Evolutionary conservation across 2,797 vertebrate genomes (phyloP).

Genomic region (Pangasius krempfi): DNA sequence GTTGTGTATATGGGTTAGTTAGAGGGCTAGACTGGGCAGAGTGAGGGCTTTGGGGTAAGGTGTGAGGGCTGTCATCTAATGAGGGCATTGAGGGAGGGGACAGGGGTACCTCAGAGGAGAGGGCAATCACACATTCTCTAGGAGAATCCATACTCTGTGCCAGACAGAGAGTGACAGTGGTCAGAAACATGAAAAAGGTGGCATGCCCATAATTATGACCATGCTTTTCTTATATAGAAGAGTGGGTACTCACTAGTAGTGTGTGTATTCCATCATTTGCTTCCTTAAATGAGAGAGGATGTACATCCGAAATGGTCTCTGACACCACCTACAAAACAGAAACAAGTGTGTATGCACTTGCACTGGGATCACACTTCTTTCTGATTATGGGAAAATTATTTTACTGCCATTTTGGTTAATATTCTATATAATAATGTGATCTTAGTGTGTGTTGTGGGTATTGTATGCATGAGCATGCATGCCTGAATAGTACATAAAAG

Average conservation of each 20-base stretch:
- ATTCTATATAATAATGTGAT: not conserved
- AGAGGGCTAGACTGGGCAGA: constrained; percentile 66
- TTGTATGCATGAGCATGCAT: constrained; percentile 46
- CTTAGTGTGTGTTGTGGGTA: not conserved
- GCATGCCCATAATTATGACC: not conserved
- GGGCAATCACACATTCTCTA: constrained; percentile 78
- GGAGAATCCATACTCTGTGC: constrained; percentile 82
- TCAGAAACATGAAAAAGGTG: not conserved
- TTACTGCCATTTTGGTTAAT: not conserved
- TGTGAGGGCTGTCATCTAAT: constrained; percentile 75
- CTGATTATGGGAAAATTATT: not conserved
- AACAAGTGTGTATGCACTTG: constrained; percentile 43
- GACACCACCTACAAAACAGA: constrained; percentile 65
- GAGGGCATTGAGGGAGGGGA: constrained; percentile 75
- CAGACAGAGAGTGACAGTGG: constrained; percentile 10
- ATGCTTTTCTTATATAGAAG: not conserved
- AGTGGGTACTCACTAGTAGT: constrained; percentile 68
- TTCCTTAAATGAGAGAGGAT: constrained; percentile 64
- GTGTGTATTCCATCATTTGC: constrained; percentile 77
- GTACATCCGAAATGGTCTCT: constrained; percentile 66
- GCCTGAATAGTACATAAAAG: constrained; percentile 42
- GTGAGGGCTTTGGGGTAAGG: constrained; percentile 66
- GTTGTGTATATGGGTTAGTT: constrained; percentile 68
- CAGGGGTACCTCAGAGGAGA: constrained; percentile 76
- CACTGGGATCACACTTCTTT: constrained; percentile 14